Percentiles rank a stretch among this genome's conserved stretches.
phyloP scores from a whole-genome alignment of 1,140 invertebrate species.

The Atta texana region DNA sequence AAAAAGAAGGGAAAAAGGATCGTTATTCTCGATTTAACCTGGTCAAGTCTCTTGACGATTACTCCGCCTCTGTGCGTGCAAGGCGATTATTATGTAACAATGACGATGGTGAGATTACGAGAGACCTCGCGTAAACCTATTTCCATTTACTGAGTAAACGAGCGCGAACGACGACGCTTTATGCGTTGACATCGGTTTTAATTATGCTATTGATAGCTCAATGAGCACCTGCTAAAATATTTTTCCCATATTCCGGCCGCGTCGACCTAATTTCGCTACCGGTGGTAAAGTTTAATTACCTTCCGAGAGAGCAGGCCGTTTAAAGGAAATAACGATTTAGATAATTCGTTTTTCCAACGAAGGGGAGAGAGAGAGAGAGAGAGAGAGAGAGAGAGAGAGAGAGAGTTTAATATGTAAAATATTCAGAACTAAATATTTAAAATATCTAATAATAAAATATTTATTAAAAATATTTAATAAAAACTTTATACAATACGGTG shows the following conservation, averaged over 20 bases:
- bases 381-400: too few species aligned
- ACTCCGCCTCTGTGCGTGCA: neutral
- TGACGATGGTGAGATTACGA: slow-evolving; percentile 13
- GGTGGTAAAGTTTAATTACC: slow-evolving; percentile 49
- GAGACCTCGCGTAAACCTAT: slow-evolving; percentile 12
- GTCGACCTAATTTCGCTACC: slow-evolving; percentile 27
- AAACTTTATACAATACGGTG: too few species aligned
- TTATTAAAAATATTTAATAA: too few species aligned
- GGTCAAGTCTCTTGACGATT: neutral
- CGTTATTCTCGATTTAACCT: slow-evolving; percentile 35
- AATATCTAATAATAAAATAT: neutral
- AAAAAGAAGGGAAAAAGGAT: neutral
- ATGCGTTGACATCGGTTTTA: slow-evolving; percentile 44
- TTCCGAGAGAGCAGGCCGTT: neutral
- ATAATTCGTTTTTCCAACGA: slow-evolving; percentile 27
- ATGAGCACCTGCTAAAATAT: slow-evolving; percentile 47
- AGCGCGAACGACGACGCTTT: slow-evolving; percentile 14
- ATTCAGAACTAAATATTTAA: neutral
- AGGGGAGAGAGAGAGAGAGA: neutral
- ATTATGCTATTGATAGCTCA: slow-evolving; percentile 40
- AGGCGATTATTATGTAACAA: slow-evolving; percentile 33
- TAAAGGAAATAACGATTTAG: slow-evolving; percentile 31
- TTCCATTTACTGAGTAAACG: slow-evolving; percentile 21
- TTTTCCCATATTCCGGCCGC: slow-evolving; percentile 21
- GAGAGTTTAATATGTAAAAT: neutral